Conservation (phyloP, 2,888 invertebrate species). For the Pedicia rivosa region DNA sequence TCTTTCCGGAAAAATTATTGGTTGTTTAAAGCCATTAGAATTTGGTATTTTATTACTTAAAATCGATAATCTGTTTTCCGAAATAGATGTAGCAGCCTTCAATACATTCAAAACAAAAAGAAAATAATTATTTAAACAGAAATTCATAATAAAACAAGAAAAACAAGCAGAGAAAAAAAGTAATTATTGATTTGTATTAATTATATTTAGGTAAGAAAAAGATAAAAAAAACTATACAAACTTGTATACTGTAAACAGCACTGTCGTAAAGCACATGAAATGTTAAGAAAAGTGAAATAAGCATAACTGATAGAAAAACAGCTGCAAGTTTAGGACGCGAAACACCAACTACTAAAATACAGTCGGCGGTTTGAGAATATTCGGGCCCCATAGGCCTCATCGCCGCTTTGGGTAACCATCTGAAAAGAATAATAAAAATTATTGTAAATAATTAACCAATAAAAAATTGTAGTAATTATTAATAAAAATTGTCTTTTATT, state of each 20-base stretch:
- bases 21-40: slow-evolving; percentile 20
- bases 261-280: slow-evolving; percentile 76
- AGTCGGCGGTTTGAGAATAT: slow-evolving; percentile 52
- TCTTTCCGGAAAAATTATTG: slow-evolving; percentile 31
- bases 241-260: slow-evolving; percentile 64
- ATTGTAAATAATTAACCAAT: too few species aligned
- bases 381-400: slow-evolving; percentile 73
- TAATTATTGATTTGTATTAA: neutral
- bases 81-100: slow-evolving; percentile 39
- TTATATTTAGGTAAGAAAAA: neutral
- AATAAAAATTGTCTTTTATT: too few species aligned
- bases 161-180: neutral
- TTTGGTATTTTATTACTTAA: slow-evolving; percentile 23
- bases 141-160: neutral
- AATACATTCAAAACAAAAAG: neutral
- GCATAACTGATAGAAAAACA: slow-evolving; percentile 56
- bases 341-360: slow-evolving; percentile 68
- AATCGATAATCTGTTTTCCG: slow-evolving; percentile 34
- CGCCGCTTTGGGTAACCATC: slow-evolving; percentile 68
- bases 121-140: neutral
- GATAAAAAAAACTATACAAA: slow-evolving; percentile 14
- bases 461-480: too few species aligned
- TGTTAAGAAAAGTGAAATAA: slow-evolving; percentile 67
- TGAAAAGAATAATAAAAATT: slow-evolving; percentile 30
- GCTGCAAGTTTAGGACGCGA: slow-evolving; percentile 73